phyloP scores from a whole-genome alignment of 2,797 vertebrate species.

The Malurus leucopterus region DNA sequence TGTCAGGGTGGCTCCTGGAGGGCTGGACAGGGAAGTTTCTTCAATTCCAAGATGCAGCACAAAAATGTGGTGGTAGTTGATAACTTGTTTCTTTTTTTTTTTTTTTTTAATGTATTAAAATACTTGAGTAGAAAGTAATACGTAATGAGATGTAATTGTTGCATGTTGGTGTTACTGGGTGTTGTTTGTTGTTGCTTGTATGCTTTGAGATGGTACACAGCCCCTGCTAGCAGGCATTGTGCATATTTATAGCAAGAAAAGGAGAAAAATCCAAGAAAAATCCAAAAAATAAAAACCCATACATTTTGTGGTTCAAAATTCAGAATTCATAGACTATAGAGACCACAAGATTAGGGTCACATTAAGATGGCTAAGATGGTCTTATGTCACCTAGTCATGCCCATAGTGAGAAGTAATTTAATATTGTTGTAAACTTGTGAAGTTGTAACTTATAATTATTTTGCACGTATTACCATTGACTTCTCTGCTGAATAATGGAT shows the following conservation, averaged over 20 bases:
- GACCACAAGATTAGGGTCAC: not conserved
- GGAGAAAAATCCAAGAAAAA: not conserved
- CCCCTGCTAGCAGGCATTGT: not conserved
- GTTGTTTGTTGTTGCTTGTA: not conserved
- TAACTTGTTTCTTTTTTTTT: not conserved
- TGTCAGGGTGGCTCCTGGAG: not conserved
- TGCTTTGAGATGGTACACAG: not conserved
- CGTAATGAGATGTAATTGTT: not conserved
- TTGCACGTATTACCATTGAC: not conserved
- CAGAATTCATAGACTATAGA: not conserved
- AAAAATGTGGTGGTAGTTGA: not conserved
- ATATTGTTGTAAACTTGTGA: not conserved
- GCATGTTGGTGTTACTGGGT: not conserved
- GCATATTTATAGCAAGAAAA: not conserved
- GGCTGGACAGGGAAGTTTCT: not conserved
- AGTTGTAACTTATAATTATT: not conserved
- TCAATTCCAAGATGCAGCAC: not conserved
- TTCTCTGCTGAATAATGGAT: not conserved
- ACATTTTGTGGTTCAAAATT: not conserved
- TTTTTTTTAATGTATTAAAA: not conserved
- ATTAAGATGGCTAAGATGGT: not conserved
- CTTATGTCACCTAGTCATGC: not conserved
- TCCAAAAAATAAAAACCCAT: accelerated
- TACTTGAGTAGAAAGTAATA: not conserved
- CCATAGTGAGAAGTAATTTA: not conserved